Percentiles rank a stretch among this genome's conserved stretches.
These are phyloP conservation scores for Chaenogobius annularis DNA, from an alignment of 2,113 vertebrate genomes.

Conservation along the genomic window DNA sequence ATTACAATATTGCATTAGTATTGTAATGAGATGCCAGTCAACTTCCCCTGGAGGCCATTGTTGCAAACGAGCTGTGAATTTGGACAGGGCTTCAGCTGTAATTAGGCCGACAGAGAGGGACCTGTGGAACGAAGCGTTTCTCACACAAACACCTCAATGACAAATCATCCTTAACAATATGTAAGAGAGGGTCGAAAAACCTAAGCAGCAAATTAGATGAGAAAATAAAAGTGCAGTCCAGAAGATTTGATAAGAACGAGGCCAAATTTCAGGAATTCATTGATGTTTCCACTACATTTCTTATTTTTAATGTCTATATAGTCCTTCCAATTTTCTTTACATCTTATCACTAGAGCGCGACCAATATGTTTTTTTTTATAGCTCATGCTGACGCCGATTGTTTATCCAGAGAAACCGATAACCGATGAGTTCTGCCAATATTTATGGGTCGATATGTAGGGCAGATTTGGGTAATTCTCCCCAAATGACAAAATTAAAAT, in stretches of 20 bases:
- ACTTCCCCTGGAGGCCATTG: slow-evolving; percentile 18
- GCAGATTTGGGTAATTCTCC: too few relatives aligned
- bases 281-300: not conserved
- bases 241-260: not conserved
- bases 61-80: slow-evolving; percentile 19
- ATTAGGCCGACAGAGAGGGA: slow-evolving; percentile 28
- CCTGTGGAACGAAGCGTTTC: not conserved
- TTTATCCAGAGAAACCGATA: too few relatives aligned
- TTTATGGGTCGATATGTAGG: too few relatives aligned
- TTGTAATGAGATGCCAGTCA: slow-evolving; percentile 44
- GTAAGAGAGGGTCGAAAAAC: not conserved
- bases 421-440: too few relatives aligned
- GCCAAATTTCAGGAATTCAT: not conserved
- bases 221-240: not conserved
- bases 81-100: slow-evolving; percentile 17
- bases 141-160: not conserved
- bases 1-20: slow-evolving; percentile 45
- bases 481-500: too few relatives aligned
- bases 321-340: too few relatives aligned
- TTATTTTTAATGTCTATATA: too few relatives aligned
- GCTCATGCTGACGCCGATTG: too few relatives aligned
- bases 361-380: too few relatives aligned
- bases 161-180: not conserved
- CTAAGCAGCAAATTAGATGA: not conserved
- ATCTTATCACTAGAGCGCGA: too few relatives aligned